Base-by-base conservation (phyloP, 2,797 vertebrate species). In the Holocentrus rufus region DNA sequence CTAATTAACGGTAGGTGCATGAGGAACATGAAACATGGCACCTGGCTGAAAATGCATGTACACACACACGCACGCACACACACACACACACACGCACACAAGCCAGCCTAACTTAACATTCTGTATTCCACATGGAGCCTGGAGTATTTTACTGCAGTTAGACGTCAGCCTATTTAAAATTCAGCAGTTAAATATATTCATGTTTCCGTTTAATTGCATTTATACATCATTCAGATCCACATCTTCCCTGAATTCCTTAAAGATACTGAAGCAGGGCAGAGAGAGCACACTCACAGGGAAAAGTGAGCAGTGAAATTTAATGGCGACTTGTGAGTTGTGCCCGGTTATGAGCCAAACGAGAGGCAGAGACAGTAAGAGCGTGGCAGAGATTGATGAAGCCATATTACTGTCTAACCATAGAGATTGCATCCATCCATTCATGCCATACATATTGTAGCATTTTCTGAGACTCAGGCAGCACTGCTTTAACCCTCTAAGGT, bases 1-100 rank as follows among this genome's bases (percentile, higher is more conserved):
- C 57, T 80, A 72, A 86, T 87, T 82, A 85, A 77, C 27, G 46
- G 36, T 30, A 74, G 54, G 63, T 79, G 63, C 57, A 53, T 54
- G 69, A 59, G n/a, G 42, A 72, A 57, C 53, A 65, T 31, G 31
- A 57, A 60, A 17, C 34, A 39, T 36, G 17, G 70, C 50, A 73
- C 46, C 11, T 46, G 7, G 9, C 23, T 42, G 50, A 55, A n/a
- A 71, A 69, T n/a, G n/a, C n/a, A 70, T 13, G 25, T 7, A 7
- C 46, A 18, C 46, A 39, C 8, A 52, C 18, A 65, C 46, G 36
- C 27, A 65, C 47, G 22, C 30, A 36, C 46, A 44, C n/a, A 50
- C 11, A 49, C 36, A 44, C 15, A 49, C 0, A 64, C 31, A 69
- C 50, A 58, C 22, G 55, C 0, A 56, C 46, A 5, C 27, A 34